Base-by-base conservation (phyloP, 2,888 invertebrate species). In the Onchidella celtica region DNA sequence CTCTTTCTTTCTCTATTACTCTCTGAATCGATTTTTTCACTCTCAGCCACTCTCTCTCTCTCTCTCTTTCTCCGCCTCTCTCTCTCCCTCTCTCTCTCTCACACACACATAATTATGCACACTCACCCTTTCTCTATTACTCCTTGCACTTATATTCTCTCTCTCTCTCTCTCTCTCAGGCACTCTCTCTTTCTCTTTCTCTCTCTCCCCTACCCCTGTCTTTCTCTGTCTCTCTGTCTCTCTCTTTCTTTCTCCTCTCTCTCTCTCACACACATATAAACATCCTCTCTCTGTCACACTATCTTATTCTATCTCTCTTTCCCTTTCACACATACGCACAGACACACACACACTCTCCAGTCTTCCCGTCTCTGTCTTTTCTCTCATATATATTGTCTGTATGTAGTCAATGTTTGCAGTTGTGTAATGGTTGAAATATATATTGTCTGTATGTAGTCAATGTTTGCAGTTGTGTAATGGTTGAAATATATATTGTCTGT, bases 201-300 rank as follows among this genome's bases (percentile, higher is more conserved):
- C 47, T 47, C 47, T 47, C 47, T 47, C 47, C 47, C 47, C 47
- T 47, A 17, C 17, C 47, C 17, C 47, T 47, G 9, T 47, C 9
- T 65, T 29, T 65, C 27, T 65, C 65, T 65, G 29, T 65, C 65
- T 27, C 65, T 65, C 65, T 65, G 27, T 65, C 65, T 65, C 65
- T 65, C 27, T 65, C 65, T 65, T 29, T 65, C 65, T 65, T 29
- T 65, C 65, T 27, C 59, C 27, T 11, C 59, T 27, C 59, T 27
- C 14, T 14, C 14, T 27, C 27, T 27, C 3, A 4, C n/a, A 11
- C n/a, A 27, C n/a, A n/a, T n/a, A 24, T n/a, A n/a, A 59, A 27
- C 3, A 59, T 24, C n/a, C 59, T 24, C n/a, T 24, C 59, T 59
- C n/a, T 24, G 27, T 59, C n/a, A n/a, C n/a, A n/a, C n/a, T n/a